These are phyloP conservation scores for Gymnodraco acuticeps DNA, from an alignment of 2,797 vertebrate genomes.

Conservation along the genomic window DNA sequence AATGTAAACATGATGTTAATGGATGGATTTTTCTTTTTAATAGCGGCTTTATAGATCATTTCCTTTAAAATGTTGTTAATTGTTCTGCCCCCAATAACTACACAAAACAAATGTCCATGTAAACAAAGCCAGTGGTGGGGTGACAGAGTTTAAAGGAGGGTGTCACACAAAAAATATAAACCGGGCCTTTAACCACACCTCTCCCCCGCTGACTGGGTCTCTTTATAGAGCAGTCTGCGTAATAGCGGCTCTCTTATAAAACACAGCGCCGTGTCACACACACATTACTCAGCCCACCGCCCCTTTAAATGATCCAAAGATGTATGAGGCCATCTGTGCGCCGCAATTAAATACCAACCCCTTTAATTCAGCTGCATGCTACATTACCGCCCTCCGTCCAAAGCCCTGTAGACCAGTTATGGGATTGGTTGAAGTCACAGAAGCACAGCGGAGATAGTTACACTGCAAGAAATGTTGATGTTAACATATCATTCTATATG, in stretches of 20 bases:
- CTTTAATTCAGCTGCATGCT: conserved; percentile 80
- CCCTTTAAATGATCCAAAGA: conserved; percentile 83
- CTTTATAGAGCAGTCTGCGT: conserved; percentile 76
- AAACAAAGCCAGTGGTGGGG: conserved; percentile 50
- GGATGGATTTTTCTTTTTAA: not conserved
- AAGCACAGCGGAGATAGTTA: conserved; percentile 23
- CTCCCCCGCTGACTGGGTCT: conserved; percentile 63
- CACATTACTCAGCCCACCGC: conserved; percentile 80
- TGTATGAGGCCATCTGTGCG: conserved; percentile 79
- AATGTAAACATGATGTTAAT: not conserved
- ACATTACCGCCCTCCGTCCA: conserved; percentile 72
- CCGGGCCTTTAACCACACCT: conserved; percentile 63
- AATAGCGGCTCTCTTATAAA: conserved; percentile 80
- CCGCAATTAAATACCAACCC: conserved; percentile 79
- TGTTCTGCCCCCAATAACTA: not conserved
- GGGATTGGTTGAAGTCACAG: conserved; percentile 31
- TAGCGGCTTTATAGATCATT: not conserved
- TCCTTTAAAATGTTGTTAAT: not conserved
- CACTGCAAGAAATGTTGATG: conserved; percentile 26
- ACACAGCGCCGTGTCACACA: conserved; percentile 75
- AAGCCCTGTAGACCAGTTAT: conserved; percentile 54
- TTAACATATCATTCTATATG: not conserved
- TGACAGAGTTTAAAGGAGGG: conserved; percentile 53
- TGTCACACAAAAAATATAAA: conserved; percentile 62
- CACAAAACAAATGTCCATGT: conserved; percentile 30